These are phyloP conservation scores for Drosophila bocki DNA, from an alignment of 1,140 invertebrate genomes.

Conservation along the genomic window DNA sequence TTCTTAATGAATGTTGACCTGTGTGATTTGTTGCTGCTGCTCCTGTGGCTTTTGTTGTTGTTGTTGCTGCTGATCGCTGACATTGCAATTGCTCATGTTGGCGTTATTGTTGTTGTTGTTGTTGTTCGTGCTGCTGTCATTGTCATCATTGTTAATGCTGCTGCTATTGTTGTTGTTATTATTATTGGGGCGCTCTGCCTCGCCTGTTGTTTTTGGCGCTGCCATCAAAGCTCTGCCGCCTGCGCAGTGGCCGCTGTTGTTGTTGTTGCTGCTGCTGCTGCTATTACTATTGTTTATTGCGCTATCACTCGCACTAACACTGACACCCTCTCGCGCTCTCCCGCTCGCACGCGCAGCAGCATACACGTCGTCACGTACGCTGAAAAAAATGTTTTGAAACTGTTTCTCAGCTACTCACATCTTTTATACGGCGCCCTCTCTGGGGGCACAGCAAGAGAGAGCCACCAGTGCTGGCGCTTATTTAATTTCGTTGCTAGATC, in stretches of 20 bases:
- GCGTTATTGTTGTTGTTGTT: conserved; percentile 24
- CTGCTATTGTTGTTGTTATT: conserved; percentile 38
- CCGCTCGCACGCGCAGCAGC: conserved; percentile 13
- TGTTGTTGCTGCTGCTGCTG: not conserved
- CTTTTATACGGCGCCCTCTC: conserved; percentile 31
- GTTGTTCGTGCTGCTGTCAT: conserved; percentile 7
- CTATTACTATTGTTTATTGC: conserved; percentile 16
- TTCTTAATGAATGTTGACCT: conserved; percentile 58
- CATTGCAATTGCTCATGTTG: conserved; percentile 58
- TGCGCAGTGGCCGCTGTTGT: not conserved
- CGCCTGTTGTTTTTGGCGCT: conserved; percentile 59
- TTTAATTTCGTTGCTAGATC: not conserved
- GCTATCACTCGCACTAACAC: conserved; percentile 32
- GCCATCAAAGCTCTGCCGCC: conserved; percentile 58
- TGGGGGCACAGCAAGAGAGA: conserved; percentile 55
- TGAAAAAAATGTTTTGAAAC: conserved; percentile 19
- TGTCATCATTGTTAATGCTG: conserved; percentile 28
- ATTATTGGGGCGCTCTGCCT: conserved; percentile 44
- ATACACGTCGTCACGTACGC: conserved; percentile 59
- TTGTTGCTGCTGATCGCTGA: conserved; percentile 36
- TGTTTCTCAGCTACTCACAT: conserved; percentile 4
- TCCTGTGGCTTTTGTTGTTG: conserved; percentile 31
- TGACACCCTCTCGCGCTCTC: not conserved
- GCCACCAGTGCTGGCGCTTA: not conserved
- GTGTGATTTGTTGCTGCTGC: conserved; percentile 45